A percentile compares a stretch with the other conserved stretches of the same genome.
These are phyloP conservation scores for Hymenochirus boettgeri DNA, from an alignment of 2,113 vertebrate genomes.

Conservation along the genomic window DNA sequence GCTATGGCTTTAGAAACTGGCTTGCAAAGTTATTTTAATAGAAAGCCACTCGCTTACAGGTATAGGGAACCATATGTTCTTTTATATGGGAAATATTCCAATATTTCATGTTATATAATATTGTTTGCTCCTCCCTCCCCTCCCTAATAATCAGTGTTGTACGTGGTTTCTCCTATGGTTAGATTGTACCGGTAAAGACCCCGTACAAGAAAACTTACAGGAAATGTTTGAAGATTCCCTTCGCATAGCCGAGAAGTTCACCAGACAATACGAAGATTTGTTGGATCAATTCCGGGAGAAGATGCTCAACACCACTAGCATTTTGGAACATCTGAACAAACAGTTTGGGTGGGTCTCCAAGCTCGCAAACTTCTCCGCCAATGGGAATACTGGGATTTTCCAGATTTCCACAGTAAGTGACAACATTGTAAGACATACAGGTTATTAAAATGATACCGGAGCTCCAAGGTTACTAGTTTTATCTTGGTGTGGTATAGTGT, in stretches of 20 bases:
- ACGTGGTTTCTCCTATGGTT: not conserved
- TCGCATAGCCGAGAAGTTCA: constrained; percentile 70
- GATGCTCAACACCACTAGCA: constrained; percentile 74
- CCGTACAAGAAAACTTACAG: constrained; percentile 64
- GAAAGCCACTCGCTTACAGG: no score
- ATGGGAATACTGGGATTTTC: constrained; percentile 54
- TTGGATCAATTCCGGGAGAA: constrained; percentile 68
- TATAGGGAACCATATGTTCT: no score
- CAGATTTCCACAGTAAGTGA: constrained; percentile 68
- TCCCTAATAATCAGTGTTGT: no score
- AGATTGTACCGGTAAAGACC: constrained; percentile 75
- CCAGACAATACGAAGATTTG: constrained; percentile 64
- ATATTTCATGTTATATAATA: no score
- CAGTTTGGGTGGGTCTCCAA: constrained; percentile 86
- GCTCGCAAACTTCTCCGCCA: constrained; percentile 69
- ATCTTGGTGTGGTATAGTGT: no score
- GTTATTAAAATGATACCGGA: no score
- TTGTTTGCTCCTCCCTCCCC: no score
- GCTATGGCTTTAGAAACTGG: no score
- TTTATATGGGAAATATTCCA: no score
- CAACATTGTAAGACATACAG: not conserved
- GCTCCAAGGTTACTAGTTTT: no score
- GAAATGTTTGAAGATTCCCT: constrained; percentile 74
- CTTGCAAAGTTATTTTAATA: no score
- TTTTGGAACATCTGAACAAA: constrained; percentile 71